Evolutionary conservation across 1,140 invertebrate genomes (phyloP).

Genomic region (Drosophila pallidifrons): DNA sequence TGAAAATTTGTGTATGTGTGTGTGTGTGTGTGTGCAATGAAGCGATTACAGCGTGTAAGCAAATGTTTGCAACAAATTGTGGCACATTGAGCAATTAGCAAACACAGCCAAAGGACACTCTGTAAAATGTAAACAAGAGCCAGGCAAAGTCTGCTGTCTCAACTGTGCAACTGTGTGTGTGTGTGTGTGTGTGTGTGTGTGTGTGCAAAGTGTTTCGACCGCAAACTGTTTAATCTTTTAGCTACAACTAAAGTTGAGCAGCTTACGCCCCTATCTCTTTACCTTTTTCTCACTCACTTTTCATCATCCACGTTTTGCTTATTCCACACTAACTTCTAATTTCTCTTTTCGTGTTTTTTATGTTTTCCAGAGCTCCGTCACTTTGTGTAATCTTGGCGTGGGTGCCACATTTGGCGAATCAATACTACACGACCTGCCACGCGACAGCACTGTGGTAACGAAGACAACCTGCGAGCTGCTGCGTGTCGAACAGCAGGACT

Average conservation of each 20-base stretch:
- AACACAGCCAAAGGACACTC: conserved; percentile 20
- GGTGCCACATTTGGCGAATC: conserved; percentile 93
- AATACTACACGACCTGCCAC: conserved; percentile 89
- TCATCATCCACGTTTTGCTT: conserved; percentile 18
- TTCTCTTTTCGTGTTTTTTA: too few species aligned
- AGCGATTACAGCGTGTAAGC: conserved; percentile 55
- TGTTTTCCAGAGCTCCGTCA: conserved; percentile 87
- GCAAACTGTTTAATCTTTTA: conserved; percentile 40
- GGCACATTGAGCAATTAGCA: conserved; percentile 68
- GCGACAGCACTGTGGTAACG: conserved; percentile 91
- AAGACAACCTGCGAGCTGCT: conserved; percentile 91
- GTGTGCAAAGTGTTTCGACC: conserved; percentile 9
- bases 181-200: not conserved
- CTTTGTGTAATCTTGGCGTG: conserved; percentile 89
- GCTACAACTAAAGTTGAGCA: conserved; percentile 36
- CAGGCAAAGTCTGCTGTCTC: conserved; percentile 5
- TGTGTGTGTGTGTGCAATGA: conserved; percentile 27
- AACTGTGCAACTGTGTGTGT: not conserved
- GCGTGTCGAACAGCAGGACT: conserved; percentile 91
- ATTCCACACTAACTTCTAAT: conserved; percentile 28
- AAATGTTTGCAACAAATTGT: conserved; percentile 64
- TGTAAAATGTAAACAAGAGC: conserved; percentile 30
- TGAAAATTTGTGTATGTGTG: conserved; percentile 22
- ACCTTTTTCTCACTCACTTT: not conserved
- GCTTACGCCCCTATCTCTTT: conserved; percentile 9